Evolutionary conservation across 1,140 invertebrate genomes (phyloP).

Genomic region (Dreissena rostriformis): DNA sequence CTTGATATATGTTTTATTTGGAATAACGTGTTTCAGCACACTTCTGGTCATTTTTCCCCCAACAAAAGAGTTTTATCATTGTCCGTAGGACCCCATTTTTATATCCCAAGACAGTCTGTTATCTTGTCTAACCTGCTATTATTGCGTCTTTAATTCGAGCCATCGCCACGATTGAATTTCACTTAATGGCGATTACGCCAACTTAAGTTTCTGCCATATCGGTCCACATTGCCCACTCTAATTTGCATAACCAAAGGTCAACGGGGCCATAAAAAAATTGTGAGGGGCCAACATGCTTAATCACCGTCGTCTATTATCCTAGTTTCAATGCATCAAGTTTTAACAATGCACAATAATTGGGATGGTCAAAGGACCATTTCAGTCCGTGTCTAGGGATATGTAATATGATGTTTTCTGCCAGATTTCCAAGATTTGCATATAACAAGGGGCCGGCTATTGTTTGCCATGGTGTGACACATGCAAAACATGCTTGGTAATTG

Average conservation of each 20-base stretch:
- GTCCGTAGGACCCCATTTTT: conserved; percentile 37
- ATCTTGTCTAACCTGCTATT: conserved; percentile 44
- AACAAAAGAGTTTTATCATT: conserved; percentile 41
- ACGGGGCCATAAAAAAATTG: conserved; percentile 13
- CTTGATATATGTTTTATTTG: conserved; percentile 45
- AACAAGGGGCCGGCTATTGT: background rate
- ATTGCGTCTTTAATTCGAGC: conserved; percentile 53
- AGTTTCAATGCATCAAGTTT: conserved; percentile 49
- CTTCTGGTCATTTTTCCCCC: conserved; percentile 35
- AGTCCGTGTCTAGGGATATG: conserved; percentile 29
- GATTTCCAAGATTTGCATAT: conserved; percentile 46
- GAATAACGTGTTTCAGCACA: conserved; percentile 12
- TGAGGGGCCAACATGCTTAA: conserved; percentile 4
- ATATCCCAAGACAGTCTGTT: conserved; percentile 41
- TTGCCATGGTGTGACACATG: too few relatives aligned
- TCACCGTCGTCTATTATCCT: conserved; percentile 12
- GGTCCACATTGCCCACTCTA: conserved; percentile 10
- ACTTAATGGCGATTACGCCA: conserved; percentile 18
- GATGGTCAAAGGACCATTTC: conserved; percentile 17
- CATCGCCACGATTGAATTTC: conserved; percentile 43
- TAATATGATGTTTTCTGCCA: conserved; percentile 55
- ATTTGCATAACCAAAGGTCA: conserved; percentile 49
- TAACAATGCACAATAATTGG: conserved; percentile 25
- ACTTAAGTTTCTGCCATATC: conserved; percentile 44
- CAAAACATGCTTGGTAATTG: too few relatives aligned